phyloP scores from a whole-genome alignment of 2,888 invertebrate genomes.

The Agrochola macilenta region DNA sequence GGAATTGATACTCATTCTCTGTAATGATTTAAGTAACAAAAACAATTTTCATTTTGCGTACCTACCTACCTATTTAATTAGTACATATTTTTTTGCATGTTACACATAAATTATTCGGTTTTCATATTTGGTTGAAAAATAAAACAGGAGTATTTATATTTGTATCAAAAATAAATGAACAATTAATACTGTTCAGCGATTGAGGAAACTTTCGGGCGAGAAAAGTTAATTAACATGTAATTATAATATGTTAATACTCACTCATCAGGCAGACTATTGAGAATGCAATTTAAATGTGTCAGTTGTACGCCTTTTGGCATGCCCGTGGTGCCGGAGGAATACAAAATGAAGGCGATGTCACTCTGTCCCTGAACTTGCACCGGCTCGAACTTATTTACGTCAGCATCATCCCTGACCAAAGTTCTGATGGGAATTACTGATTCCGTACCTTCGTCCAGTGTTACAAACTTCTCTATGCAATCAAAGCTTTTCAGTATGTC shows the following conservation, averaged over 20 bases:
- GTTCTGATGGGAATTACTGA: conserved; percentile 70
- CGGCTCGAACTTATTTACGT: conserved; percentile 82
- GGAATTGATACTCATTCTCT: background rate
- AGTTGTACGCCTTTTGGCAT: conserved; percentile 92
- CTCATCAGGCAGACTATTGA: conserved; percentile 78
- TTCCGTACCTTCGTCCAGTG: conserved; percentile 72
- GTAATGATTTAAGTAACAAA: background rate
- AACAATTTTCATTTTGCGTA: background rate
- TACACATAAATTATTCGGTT: background rate
- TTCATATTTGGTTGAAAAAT: background rate
- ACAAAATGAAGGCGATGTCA: conserved; percentile 87
- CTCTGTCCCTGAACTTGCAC: conserved; percentile 82
- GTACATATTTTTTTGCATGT: background rate
- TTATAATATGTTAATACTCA: conserved; percentile 68
- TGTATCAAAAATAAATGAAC: background rate
- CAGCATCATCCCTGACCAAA: conserved; percentile 70
- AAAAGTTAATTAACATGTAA: conserved; percentile 12
- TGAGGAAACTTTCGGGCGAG: background rate
- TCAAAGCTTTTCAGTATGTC: conserved; percentile 74
- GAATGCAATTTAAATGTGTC: conserved; percentile 90
- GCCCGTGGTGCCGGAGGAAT: conserved; percentile 93
- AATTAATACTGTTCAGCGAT: background rate
- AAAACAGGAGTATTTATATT: background rate
- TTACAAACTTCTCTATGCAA: conserved; percentile 75
- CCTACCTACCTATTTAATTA: background rate